Conservation (phyloP, 2,797 vertebrate species). For the Ptychadena robeensis region DNA sequence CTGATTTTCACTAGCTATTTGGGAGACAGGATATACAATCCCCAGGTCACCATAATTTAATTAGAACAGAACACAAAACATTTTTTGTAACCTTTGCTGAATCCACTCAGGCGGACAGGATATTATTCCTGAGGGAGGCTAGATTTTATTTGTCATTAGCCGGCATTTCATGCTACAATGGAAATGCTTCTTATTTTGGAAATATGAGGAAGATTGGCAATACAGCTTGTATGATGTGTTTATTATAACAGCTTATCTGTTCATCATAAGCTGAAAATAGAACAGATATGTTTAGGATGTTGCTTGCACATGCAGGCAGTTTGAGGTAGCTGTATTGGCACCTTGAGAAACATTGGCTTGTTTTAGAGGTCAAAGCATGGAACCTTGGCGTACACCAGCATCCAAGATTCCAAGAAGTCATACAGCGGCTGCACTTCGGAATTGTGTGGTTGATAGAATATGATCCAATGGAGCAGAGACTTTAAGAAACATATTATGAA, state of each 20-base stretch:
- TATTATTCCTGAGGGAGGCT: background rate
- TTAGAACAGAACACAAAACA: background rate
- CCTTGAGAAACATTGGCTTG: too few species aligned
- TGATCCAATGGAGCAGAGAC: too few species aligned
- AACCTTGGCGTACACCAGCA: too few species aligned
- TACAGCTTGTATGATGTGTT: background rate
- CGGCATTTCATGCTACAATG: background rate
- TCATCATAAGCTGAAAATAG: too few species aligned
- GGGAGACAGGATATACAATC: background rate
- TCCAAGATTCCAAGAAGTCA: too few species aligned
- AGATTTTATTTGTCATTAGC: background rate
- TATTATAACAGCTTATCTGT: background rate
- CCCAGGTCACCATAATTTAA: background rate
- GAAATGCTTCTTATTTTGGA: background rate
- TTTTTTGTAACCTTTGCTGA: background rate
- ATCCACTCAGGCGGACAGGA: background rate
- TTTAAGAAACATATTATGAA: too few species aligned
- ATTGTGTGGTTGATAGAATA: too few species aligned
- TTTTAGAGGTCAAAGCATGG: too few species aligned
- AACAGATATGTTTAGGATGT: too few species aligned
- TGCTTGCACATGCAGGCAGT: too few species aligned
- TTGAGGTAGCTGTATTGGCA: too few species aligned
- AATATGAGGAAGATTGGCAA: background rate
- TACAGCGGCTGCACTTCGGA: too few species aligned
- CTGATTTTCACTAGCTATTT: background rate